Base-by-base conservation (phyloP, 2,113 vertebrate genomes). In the Tyto alba region DNA sequence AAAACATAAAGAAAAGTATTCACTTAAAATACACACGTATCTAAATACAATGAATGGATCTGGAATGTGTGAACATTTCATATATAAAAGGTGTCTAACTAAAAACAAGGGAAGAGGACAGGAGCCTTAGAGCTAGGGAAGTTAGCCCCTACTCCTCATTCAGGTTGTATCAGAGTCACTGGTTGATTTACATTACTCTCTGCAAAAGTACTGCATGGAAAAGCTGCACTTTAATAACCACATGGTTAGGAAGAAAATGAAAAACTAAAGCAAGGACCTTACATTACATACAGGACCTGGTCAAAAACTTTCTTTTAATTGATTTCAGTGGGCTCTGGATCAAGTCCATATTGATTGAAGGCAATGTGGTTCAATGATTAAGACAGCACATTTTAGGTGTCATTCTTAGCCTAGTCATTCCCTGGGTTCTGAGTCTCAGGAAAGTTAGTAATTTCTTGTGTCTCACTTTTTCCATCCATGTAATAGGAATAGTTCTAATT, bases 381-480 rank as follows among this genome's bases (percentile, higher is more conserved):
- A 90, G 87, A 95, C 23, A 71, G 79, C 60, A 95, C 80, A 96
- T 73, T 73, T 59, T 83, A 83, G 55, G 47, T 81, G 86, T 90
- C 78, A 55, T 83, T 90, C 93, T 83, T 66, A 95, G 75, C 30
- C 55, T 75, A 41, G 68, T 80, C 88, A 91, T 90, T 93, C 78
- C 94, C 57, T 36, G 29, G 7, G 4, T 88, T 91, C 26, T 63
- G 25, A 92, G 55, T 53, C 38, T 9, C 6, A 20, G 32, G 29
- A 66, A 94, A 71, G 55, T 52, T 81, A 88, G 88, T 86, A 38
- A 88, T 34, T 64, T 84, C n/a, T 55, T 60, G 26, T 74, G 43
- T 71, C 59, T 77, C 69, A 78, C 38, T 59, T 91, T 88, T 83
- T 73, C 82, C 72, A 67, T 71, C 29, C 34, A 40, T 59, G 19